Base-by-base conservation (phyloP, 2,888 invertebrate genomes). In the Bedellia somnulentella region DNA sequence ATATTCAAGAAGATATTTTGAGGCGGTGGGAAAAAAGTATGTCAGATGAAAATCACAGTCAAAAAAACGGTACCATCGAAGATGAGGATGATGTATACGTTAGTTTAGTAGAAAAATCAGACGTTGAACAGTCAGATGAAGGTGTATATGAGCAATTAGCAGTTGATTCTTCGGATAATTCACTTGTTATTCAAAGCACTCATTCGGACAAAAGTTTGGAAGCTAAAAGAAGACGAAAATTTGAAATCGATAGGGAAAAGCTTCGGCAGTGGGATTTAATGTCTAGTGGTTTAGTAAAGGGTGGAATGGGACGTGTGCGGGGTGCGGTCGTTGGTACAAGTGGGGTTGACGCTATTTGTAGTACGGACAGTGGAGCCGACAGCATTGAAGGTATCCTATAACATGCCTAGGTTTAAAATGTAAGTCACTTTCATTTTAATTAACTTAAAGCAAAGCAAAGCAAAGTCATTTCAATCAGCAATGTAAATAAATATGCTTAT, bases 261-360 rank as follows among this genome's bases (percentile, higher is more conserved):
- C 79, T 91, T 44, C 80, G 91, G 30, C 91, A 91, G 52, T 91
- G 91, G 91, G 91, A 91, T 68, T 80, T 90, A 47, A 82, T 91
- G 84, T 91, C 91, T 35, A 90, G 90, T 76, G 90, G 83, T 40
- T 75, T 86, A 44, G 81, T 84, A 80, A 83, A 70, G 46, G 57
- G 54, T 41, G 58, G 55, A 36, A 45, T 43, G 45, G 60, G 61
- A 44, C 57, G 62, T 49, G 67, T 64, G 62, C 61, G 63, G 57
- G 61, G 38, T 42, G 43, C 41, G 42, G 60, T 57, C 43, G 52
- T 50, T 45, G 53, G 57, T 52, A 51, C 44, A 51, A 18, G 18
- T 9, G 18, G 18, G 5, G n/a, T n/a, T 42, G 60, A 57, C 42
- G 53, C 57, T 50, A 51, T 56, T 40, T 55, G 59, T 66, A 60